Evolutionary conservation across 2,888 invertebrate species (phyloP).

Genomic region (Teleiodes luculella): DNA sequence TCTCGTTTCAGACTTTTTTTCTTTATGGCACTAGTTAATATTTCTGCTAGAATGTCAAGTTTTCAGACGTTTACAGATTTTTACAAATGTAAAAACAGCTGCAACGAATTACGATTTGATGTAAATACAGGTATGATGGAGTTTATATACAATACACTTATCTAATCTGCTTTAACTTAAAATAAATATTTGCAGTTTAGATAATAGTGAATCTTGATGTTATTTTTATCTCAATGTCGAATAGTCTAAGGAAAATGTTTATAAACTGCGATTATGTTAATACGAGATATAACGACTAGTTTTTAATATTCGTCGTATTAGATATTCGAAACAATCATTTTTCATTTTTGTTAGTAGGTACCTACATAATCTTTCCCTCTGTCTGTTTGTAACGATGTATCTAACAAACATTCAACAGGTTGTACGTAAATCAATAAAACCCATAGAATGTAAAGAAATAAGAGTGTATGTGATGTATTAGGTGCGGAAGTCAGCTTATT

Average conservation of each 20-base stretch:
- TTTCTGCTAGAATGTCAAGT: too few species aligned
- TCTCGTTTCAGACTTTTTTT: constrained; percentile 7
- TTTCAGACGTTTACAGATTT: too few species aligned
- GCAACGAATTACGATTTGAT: too few species aligned
- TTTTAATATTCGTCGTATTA: too few species aligned
- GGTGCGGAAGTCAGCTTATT: too few species aligned
- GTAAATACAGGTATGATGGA: too few species aligned
- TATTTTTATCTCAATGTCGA: neutral
- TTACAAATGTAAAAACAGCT: too few species aligned
- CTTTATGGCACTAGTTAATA: too few species aligned
- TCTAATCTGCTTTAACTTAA: neutral
- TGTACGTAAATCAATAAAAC: constrained; percentile 32
- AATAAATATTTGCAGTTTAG: neutral
- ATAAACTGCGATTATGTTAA: neutral
- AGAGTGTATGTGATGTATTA: too few species aligned
- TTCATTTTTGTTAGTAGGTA: neutral
- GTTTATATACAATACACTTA: too few species aligned
- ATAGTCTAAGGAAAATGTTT: neutral
- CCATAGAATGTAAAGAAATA: neutral
- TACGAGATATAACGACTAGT: too few species aligned
- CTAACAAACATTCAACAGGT: constrained; percentile 67
- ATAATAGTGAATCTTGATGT: neutral
- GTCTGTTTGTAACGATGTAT: constrained; percentile 5
- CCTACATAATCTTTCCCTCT: neutral
- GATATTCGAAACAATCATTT: neutral